Evolutionary conservation across 2,113 vertebrate species (phyloP), one percentile per base, ranked within the genome.

Genomic region (Corythoichthys haematopterus): DNA sequence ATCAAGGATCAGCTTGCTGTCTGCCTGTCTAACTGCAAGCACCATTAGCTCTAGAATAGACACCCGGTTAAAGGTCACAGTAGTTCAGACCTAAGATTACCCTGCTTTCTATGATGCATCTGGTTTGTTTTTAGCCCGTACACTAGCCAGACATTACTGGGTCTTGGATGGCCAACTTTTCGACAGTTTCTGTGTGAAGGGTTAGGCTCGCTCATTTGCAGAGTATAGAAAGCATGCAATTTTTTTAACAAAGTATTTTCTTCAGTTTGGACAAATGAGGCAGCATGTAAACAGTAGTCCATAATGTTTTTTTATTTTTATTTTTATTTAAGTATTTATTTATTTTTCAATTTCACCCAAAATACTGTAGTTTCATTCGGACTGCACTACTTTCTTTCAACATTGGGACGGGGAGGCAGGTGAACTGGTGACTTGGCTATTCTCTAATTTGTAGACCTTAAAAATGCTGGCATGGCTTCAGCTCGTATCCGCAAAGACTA

Each of bases 11-110:
- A 64, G 7, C 28, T 64, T 48, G 45, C 61, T 35, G n/a, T 45
- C 43, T 48, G 61, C 9, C 45, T 33, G 43, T 47, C 40, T 6
- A 48, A 64, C 66, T 70, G 65, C 46, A 74, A 60, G 65, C 33
- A 71, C 43, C 65, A 58, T 68, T 36, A 69, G 58, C 61, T 76
- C 47, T 63, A 13, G 33, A 12, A 64, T 57, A 47, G 55, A 68
- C 60, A 36, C 37, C 2, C 4, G 55, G 68, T 69, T 72, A 61
- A 64, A 75, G 35, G 14, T 62, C 47, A 10, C 15, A 15, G 7
- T 20, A 33, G 46, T 4, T 46, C 0, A 9, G 36, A 45, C 0
- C 38, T 36, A 15, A 37, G 59, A 66, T 65, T 60, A 62, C 8
- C 63, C 48, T 12, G 52, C 52, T 48, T 28, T 64, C 6, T 40